phyloP scores from a whole-genome alignment of 1,140 invertebrate genomes.

The Drosophila ananassae region DNA sequence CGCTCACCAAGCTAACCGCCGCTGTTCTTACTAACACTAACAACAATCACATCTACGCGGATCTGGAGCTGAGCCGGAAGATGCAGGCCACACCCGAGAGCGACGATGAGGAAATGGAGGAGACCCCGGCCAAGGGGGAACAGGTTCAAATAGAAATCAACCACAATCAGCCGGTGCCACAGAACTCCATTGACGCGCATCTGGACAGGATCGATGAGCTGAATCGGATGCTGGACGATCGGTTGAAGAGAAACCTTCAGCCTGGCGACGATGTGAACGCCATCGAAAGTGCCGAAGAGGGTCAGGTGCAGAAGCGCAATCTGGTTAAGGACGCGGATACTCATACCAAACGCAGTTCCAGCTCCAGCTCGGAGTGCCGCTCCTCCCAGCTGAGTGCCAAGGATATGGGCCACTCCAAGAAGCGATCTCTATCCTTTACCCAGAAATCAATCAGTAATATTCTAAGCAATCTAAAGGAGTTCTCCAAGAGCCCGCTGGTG shows the following conservation, averaged over 20 bases:
- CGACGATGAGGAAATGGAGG: slow-evolving; percentile 18
- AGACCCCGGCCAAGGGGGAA: slow-evolving; percentile 3
- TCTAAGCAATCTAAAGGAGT: slow-evolving; percentile 77
- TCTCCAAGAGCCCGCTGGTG: slow-evolving; percentile 69
- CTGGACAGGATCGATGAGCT: slow-evolving; percentile 78
- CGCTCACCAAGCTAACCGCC: slow-evolving; percentile 39
- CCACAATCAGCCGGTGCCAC: slow-evolving; percentile 52
- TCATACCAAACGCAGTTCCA: slow-evolving; percentile 68
- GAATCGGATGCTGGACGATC: slow-evolving; percentile 75
- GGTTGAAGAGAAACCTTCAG: slow-evolving; percentile 63
- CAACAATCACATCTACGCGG: slow-evolving; percentile 80
- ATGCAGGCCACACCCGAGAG: slow-evolving; percentile 34
- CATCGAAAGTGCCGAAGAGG: slow-evolving; percentile 63
- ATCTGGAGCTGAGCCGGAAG: slow-evolving; percentile 59
- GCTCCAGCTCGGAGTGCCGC: slow-evolving; percentile 72
- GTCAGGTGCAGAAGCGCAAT: slow-evolving; percentile 22
- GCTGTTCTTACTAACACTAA: slow-evolving; percentile 72
- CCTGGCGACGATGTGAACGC: slow-evolving; percentile 61
- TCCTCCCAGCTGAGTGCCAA: slow-evolving; percentile 48
- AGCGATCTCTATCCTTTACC: slow-evolving; percentile 76
- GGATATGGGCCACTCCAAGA: slow-evolving; percentile 54
- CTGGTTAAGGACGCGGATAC: slow-evolving; percentile 34
- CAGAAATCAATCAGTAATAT: slow-evolving; percentile 79
- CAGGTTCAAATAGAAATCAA: slow-evolving; percentile 75
- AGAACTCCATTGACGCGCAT: slow-evolving; percentile 78